These are phyloP conservation scores for Pardosa pseudoannulata DNA, from an alignment of 2,888 invertebrate genomes.

Conservation along the genomic window DNA sequence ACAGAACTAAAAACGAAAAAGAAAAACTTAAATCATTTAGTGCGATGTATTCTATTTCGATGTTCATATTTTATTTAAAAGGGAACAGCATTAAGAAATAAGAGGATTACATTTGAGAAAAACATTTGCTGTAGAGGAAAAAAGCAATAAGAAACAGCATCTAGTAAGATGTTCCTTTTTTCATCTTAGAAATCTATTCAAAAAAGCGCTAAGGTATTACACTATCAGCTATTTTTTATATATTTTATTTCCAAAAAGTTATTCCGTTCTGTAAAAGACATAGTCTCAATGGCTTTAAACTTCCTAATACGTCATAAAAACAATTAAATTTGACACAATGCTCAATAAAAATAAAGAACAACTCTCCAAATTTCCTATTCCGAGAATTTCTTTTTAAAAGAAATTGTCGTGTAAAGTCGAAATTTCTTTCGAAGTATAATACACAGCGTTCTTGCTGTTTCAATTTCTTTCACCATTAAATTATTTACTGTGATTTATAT, in stretches of 20 bases:
- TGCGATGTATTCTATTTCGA: conserved; percentile 23
- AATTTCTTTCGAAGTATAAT: not conserved
- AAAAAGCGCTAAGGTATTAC: conserved; percentile 20
- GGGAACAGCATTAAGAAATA: conserved; percentile 11
- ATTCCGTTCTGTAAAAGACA: conserved; percentile 20
- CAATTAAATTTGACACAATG: conserved; percentile 64
- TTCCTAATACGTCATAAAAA: conserved; percentile 57
- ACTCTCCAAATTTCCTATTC: not conserved
- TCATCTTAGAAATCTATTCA: conserved; percentile 3
- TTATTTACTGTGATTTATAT: conserved; percentile 49
- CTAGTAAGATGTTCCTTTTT: not conserved
- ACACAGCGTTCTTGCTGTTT: not conserved
- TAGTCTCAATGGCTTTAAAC: conserved; percentile 49
- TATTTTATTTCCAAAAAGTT: too few species aligned
- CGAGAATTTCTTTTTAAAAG: not conserved
- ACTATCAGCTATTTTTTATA: not conserved
- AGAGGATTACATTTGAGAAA: conserved; percentile 50
- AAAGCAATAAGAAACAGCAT: not conserved
- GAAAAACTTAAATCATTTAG: conserved; percentile 60
- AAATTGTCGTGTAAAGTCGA: conserved; percentile 28
- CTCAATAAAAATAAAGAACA: conserved; percentile 47
- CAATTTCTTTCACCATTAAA: conserved; percentile 5
- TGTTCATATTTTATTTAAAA: conserved; percentile 56
- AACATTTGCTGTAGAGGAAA: conserved; percentile 36
- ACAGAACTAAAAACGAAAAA: not conserved